phyloP scores from a whole-genome alignment of 2,797 vertebrate genomes.

The Mormyrops boulengeri region DNA sequence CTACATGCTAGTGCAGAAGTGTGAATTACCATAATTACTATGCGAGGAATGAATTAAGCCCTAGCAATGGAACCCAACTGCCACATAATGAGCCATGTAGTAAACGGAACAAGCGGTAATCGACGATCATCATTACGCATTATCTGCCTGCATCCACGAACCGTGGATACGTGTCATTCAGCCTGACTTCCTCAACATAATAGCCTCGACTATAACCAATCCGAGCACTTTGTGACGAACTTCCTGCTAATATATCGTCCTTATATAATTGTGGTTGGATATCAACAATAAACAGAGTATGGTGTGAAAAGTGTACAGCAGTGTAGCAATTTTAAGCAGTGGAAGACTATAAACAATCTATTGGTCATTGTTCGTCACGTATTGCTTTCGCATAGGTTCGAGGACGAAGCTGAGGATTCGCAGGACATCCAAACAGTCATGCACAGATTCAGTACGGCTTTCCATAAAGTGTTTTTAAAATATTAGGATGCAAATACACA shows the following conservation, averaged over 20 bases:
- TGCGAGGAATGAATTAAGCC: background rate
- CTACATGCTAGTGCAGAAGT: background rate
- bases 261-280: slow-evolving; percentile 20
- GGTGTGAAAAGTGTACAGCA: slow-evolving; percentile 17
- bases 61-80: background rate
- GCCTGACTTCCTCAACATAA: slow-evolving; percentile 15
- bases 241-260: slow-evolving; percentile 40
- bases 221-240: slow-evolving; percentile 39
- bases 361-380: background rate
- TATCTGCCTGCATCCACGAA: background rate
- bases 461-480: background rate
- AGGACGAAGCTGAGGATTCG: slow-evolving; percentile 5
- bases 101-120: background rate
- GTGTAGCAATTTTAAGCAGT: background rate
- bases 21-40: background rate
- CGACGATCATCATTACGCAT: background rate
- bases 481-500: slow-evolving; percentile 13
- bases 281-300: slow-evolving; percentile 19
- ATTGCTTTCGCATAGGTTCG: slow-evolving; percentile 3
- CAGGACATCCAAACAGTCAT: background rate
- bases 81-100: background rate
- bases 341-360: background rate
- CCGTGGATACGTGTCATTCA: background rate
- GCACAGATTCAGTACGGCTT: background rate
- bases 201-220: slow-evolving; percentile 29